Evolutionary conservation across 2,113 vertebrate genomes (phyloP), one percentile per base, ranked within the genome.

Genomic region (Clarias gariepinus): DNA sequence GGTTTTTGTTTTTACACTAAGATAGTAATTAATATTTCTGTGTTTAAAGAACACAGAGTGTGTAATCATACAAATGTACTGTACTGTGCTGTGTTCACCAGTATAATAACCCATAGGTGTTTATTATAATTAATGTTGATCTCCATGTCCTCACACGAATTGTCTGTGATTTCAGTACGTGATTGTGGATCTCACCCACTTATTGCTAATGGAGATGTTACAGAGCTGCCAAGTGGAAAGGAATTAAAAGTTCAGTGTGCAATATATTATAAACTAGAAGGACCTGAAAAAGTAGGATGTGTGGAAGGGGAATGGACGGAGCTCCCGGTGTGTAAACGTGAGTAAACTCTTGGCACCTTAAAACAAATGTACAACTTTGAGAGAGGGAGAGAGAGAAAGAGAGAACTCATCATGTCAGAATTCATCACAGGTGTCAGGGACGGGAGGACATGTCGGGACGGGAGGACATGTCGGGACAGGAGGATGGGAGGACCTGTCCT

Each of bases 131-230:
- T 18, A 41, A 30, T 16, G 21, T 53, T 53, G 16, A 77, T 74
- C 36, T 47, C 18, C 30, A 36, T 3, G 8, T 36, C 8, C 16
- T 73, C 4, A 21, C 30, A 81, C 57, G 19, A 36, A 12, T 47
- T 63, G 23, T 66, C 23, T 82, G 23, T 82, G 36, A 81, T 81
- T 81, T 81, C 61, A 66, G 81, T 19, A 23, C 28, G 36, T 10
- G 1, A 3, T 66, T 82, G 81, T 52, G 61, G 36, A 52, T 0
- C 60, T 33, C 63, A 19, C 1, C 81, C 81, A 25, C 3, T 10
- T 52, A 82, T 82, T 52, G 7, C 28, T 11, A 11, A 82, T 66
- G 81, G 61, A 52, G 23, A 82, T 28, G 13, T 82, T 4, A 64
- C 3, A 10, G 41, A 28, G n/a, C 12, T 28, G 19, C 15, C 36